A percentile compares a stretch with the other conserved stretches of the same genome.
Evolutionary conservation across 2,113 vertebrate genomes (phyloP).

Genomic region (Aleadryas rufinucha): DNA sequence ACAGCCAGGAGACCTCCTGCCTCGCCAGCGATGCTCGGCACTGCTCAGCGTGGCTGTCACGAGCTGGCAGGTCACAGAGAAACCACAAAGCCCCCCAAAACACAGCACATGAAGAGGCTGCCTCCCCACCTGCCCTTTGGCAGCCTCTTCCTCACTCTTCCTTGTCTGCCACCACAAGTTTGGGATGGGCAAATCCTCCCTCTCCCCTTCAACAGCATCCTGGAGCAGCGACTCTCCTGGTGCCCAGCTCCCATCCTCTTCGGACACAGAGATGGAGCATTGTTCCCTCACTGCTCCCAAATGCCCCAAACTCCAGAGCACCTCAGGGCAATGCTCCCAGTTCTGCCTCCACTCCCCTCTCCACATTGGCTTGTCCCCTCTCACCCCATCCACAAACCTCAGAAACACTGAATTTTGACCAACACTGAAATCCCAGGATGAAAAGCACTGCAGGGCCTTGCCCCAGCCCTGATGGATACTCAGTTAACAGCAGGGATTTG

Average conservation of each 20-base stretch:
- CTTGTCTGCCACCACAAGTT: neutral
- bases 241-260: neutral
- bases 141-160: neutral
- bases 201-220: neutral
- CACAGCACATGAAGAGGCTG: neutral
- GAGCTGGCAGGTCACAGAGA: neutral
- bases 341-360: neutral
- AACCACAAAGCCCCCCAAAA: neutral
- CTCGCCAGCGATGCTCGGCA: neutral
- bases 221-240: accelerated
- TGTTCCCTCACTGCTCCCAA: accelerated
- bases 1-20: neutral
- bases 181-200: neutral
- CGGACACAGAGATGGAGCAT: accelerated
- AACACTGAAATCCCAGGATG: accelerated
- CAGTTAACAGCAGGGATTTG: neutral
- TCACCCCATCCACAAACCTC: neutral
- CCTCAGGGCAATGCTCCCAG: neutral
- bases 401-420: neutral
- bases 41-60: neutral
- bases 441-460: neutral
- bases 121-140: neutral
- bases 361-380: accelerated
- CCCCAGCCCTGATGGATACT: neutral
- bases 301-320: neutral